phyloP scores from a whole-genome alignment of 2,797 vertebrate genomes.

The Gephyroberyx darwinii region DNA sequence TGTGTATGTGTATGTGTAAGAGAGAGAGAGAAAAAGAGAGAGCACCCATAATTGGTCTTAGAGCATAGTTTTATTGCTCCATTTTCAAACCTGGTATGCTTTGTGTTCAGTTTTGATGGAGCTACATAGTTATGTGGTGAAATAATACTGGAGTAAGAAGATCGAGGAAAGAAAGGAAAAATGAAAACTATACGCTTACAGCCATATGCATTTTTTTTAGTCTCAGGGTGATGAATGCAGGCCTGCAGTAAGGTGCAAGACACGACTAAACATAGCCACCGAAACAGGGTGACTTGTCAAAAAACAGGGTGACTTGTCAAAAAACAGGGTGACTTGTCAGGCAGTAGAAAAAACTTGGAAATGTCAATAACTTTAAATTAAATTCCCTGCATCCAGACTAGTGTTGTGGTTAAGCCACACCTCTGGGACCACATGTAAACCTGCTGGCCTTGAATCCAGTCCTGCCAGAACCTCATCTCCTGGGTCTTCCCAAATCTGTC shows the following conservation, averaged over 20 bases:
- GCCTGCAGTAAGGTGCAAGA: conserved; percentile 36
- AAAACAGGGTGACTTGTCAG: conserved; percentile 1
- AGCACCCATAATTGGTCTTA: conserved; percentile 81
- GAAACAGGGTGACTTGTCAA: neutral
- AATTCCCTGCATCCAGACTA: neutral
- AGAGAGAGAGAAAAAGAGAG: conserved; percentile 23
- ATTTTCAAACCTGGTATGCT: conserved; percentile 63
- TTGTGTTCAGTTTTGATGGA: conserved; percentile 75
- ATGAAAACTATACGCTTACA: conserved; percentile 58
- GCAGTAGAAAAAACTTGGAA: neutral
- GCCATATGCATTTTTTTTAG: conserved; percentile 47
- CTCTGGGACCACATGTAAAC: neutral
- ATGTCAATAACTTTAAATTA: neutral
- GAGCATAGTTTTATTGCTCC: conserved; percentile 73
- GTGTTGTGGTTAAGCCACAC: neutral
- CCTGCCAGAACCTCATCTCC: too few species aligned
- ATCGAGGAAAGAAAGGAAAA: conserved; percentile 35
- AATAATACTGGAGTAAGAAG: conserved; percentile 60
- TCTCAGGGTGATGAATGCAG: conserved; percentile 47
- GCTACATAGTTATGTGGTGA: conserved; percentile 82
- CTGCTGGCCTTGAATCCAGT: too few species aligned
- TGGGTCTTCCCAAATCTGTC: neutral
- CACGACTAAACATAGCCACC: conserved; percentile 27
- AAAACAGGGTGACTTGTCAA: too few species aligned
- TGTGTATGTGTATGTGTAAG: conserved; percentile 14